phyloP scores from a whole-genome alignment of 2,113 vertebrate species.

The Ornithorhynchus anatinus region DNA sequence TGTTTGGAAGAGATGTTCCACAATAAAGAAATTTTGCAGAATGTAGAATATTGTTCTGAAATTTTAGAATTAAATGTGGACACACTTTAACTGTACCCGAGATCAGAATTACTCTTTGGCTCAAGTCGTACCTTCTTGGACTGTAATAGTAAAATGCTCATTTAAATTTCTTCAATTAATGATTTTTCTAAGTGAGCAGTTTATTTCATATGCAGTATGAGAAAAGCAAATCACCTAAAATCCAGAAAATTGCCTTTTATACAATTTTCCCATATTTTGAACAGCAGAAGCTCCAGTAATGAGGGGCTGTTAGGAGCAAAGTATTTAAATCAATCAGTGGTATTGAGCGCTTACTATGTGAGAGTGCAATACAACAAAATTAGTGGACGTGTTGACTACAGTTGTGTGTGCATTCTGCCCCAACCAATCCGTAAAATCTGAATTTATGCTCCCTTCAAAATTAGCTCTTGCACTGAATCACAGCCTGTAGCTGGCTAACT shows the following conservation, averaged over 20 bases:
- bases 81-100: neutral
- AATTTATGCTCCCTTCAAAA: too few relatives aligned
- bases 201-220: neutral
- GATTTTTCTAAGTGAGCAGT: neutral
- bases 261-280: too few relatives aligned
- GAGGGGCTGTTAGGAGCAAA: too few relatives aligned
- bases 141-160: neutral
- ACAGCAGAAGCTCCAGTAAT: too few relatives aligned
- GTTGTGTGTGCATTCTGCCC: too few relatives aligned
- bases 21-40: constrained; percentile 44
- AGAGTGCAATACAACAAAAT: too few relatives aligned
- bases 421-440: too few relatives aligned
- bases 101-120: neutral
- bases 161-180: neutral
- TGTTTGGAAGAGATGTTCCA: constrained; percentile 54
- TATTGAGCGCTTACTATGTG: too few relatives aligned
- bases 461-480: too few relatives aligned
- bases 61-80: neutral
- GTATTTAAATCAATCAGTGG: too few relatives aligned
- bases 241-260: neutral
- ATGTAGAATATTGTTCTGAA: neutral
- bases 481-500: too few relatives aligned
- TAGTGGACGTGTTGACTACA: too few relatives aligned
- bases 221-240: neutral
- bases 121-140: neutral